phyloP scores from a whole-genome alignment of 2,113 vertebrate species.

The Montifringilla adamsi region DNA sequence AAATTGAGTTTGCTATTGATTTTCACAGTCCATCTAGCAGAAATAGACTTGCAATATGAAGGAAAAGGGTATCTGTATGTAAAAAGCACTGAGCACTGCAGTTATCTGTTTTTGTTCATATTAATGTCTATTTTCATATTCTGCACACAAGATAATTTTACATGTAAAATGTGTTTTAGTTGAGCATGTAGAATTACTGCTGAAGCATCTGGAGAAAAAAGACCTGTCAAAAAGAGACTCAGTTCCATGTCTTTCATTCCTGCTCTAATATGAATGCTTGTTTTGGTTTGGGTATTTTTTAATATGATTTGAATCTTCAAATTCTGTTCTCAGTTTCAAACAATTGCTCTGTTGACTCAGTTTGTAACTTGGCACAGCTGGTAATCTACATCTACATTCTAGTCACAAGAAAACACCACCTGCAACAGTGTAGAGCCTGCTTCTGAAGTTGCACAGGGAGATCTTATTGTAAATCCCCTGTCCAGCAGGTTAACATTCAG shows the following conservation, averaged over 20 bases:
- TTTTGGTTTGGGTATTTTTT: neutral
- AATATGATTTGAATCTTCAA: neutral
- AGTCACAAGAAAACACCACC: neutral
- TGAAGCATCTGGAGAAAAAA: neutral
- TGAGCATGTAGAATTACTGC: neutral
- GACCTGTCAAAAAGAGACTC: neutral
- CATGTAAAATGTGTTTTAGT: neutral
- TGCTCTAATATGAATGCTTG: neutral
- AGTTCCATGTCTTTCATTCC: neutral
- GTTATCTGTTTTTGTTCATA: neutral
- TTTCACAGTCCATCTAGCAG: constrained; percentile 52
- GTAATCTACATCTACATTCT: neutral
- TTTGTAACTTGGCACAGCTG: neutral
- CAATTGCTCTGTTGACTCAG: neutral
- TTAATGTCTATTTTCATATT: neutral
- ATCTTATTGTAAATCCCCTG: neutral
- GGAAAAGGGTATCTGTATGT: neutral
- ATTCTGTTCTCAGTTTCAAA: neutral
- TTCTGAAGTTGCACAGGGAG: neutral
- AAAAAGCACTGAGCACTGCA: neutral
- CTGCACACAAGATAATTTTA: neutral
- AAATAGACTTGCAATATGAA: neutral
- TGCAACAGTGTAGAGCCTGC: neutral
- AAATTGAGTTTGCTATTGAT: constrained; percentile 55
- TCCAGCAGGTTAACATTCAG: neutral